A percentile compares a stretch with the other conserved stretches of the same genome.
These are phyloP conservation scores for Syngnathus floridae DNA, from an alignment of 2,113 vertebrate species.

Conservation along the genomic window DNA sequence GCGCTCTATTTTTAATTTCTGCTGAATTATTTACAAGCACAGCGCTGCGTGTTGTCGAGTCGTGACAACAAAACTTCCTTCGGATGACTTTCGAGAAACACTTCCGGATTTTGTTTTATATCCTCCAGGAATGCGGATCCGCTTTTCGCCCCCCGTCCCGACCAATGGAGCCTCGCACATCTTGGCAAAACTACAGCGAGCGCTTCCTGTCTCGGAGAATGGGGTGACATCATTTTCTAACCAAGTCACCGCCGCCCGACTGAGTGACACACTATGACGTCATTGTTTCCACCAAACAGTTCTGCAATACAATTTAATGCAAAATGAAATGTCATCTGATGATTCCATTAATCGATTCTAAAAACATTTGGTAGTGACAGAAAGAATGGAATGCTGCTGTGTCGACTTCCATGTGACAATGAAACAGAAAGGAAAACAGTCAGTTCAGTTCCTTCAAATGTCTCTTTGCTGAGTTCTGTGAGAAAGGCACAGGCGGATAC, in stretches of 20 bases:
- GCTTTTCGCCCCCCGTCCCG: not conserved
- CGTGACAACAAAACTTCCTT: slow-evolving; percentile 1
- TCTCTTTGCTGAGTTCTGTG: not conserved
- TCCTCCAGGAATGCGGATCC: not conserved
- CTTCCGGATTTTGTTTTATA: not conserved
- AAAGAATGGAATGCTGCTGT: not conserved
- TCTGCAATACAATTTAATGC: too few relatives aligned
- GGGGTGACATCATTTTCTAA: slow-evolving; percentile 55
- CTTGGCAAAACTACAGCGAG: slow-evolving; percentile 32
- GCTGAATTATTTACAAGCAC: not conserved
- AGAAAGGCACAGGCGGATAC: not conserved
- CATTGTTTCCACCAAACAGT: not conserved
- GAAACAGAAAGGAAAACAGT: not conserved
- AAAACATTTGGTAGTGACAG: too few relatives aligned
- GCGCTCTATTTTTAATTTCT: not conserved
- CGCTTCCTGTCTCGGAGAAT: slow-evolving; percentile 59
- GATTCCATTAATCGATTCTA: too few relatives aligned
- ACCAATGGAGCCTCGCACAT: not conserved
- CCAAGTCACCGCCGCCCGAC: slow-evolving; percentile 32
- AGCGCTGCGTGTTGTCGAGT: not conserved
- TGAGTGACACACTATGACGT: slow-evolving; percentile 35
- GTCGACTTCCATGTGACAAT: not conserved
- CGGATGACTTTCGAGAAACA: slow-evolving; percentile 1
- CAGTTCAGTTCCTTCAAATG: not conserved
- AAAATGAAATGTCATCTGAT: too few relatives aligned